Evolutionary conservation across 2,888 invertebrate genomes (phyloP), one percentile per base, ranked within the genome.

Genomic region (Nephrotoma appendiculata): DNA sequence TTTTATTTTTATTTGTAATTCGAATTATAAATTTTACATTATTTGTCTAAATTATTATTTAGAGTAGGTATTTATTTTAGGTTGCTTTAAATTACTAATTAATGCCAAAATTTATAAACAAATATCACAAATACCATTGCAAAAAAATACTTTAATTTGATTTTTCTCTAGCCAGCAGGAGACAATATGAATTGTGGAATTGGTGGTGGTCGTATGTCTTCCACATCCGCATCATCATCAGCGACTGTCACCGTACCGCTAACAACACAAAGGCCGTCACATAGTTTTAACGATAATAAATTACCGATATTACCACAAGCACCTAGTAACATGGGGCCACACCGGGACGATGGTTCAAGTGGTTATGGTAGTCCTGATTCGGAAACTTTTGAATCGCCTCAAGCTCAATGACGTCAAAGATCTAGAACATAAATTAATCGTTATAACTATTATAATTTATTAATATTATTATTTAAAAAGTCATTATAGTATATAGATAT

Each of bases 301-400:
- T n/a, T 86, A 12, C 86, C 84, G 92, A 92, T 88, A 93, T 92
- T 0, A 9, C 84, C 83, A 48, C 41, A 86, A 44, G 83, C 86
- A 48, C 86, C 86, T 19, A 86, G 48, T 43, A 86, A 86, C 52
- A 48, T 86, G 86, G 86, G 86, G 11, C 86, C 86, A 41, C 89
- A 89, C 87, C 89, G 91, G 44, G 96, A 96, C 89, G 96, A 96
- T 91, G 95, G 95, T 41, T 95, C 95, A 89, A 95, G 95, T 90
- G 96, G 96, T 2, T 96, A 96, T 92, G 96, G 96, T 89, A 95
- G 95, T 91, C 96, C 96, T 43, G 95, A 95, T 91, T 94, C 95
- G 12, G 94, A 94, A 89, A 94, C 94, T 48, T 92, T 93, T 89
- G 93, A 93, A 87, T 89, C 90, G 87, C 89, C 93, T 92, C 89